Evolutionary conservation across 2,888 invertebrate species (phyloP).

Genomic region (Dendrolimus pini): DNA sequence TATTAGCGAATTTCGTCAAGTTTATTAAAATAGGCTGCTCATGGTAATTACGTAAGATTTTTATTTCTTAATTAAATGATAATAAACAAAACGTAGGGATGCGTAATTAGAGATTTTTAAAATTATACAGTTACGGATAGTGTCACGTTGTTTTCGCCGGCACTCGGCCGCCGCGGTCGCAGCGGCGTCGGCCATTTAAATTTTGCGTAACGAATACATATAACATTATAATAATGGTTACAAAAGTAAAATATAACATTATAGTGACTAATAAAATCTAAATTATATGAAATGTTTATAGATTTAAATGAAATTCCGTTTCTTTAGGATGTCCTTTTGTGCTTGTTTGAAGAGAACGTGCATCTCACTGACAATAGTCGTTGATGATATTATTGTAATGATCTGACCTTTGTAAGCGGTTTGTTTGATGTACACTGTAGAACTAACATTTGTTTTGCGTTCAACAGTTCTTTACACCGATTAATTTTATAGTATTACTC

Average conservation of each 20-base stretch:
- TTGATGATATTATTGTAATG: slow-evolving; percentile 56
- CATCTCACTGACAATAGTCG: slow-evolving; percentile 65
- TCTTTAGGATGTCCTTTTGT: slow-evolving; percentile 69
- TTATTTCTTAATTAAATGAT: slow-evolving; percentile 76
- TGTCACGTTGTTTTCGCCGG: slow-evolving; percentile 49
- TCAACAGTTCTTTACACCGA: slow-evolving; percentile 72
- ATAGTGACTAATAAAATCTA: slow-evolving; percentile 75
- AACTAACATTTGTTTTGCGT: slow-evolving; percentile 72
- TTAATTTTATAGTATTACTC: slow-evolving; percentile 75
- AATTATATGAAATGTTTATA: slow-evolving; percentile 77
- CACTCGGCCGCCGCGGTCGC: slow-evolving; percentile 1
- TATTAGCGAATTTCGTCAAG: slow-evolving; percentile 71
- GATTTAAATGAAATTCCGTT: slow-evolving; percentile 71
- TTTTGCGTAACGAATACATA: slow-evolving; percentile 75
- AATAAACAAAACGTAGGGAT: slow-evolving; percentile 74
- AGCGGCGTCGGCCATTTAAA: slow-evolving; percentile 44
- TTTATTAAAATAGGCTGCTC: slow-evolving; percentile 76
- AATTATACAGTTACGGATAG: slow-evolving; percentile 75
- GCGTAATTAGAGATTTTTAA: slow-evolving; percentile 77
- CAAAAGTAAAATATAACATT: slow-evolving; percentile 76
- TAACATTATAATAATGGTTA: slow-evolving; percentile 76
- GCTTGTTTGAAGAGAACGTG: slow-evolving; percentile 62
- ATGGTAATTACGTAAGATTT: slow-evolving; percentile 72
- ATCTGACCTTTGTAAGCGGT: slow-evolving; percentile 63
- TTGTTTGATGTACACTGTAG: slow-evolving; percentile 71